Evolutionary conservation across 1,140 invertebrate species (phyloP).

Genomic region (Rhagoletis zephyria): DNA sequence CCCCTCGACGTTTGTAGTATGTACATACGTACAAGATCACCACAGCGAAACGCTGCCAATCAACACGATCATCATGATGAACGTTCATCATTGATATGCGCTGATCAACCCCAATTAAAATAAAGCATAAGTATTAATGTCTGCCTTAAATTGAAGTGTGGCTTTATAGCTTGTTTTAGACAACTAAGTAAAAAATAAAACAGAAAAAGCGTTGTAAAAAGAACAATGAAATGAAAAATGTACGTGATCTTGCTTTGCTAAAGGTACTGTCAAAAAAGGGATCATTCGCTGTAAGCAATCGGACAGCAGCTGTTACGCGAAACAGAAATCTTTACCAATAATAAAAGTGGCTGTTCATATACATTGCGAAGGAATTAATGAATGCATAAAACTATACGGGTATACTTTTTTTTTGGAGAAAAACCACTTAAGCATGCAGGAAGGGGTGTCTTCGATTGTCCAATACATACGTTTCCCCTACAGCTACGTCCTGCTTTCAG

Average conservation of each 20-base stretch:
- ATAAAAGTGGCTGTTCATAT: not conserved
- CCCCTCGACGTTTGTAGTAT: not conserved
- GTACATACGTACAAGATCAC: not conserved
- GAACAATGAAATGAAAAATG: constrained; percentile 23
- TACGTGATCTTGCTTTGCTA: constrained; percentile 34
- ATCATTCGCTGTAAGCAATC: not conserved
- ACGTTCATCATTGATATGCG: constrained; percentile 44
- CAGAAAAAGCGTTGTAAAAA: no score
- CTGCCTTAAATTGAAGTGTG: constrained; percentile 16
- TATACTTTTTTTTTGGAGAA: constrained; percentile 4
- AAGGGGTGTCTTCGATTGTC: not conserved
- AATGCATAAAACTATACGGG: not conserved
- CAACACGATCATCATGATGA: constrained; percentile 28
- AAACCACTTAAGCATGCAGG: constrained; percentile 28
- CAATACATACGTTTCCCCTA: not conserved
- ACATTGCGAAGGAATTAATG: not conserved
- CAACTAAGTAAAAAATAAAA: not conserved
- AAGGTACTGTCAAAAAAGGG: not conserved
- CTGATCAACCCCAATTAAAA: constrained; percentile 41
- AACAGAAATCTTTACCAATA: constrained; percentile 21
- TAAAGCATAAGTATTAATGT: constrained; percentile 25
- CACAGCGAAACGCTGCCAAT: not conserved
- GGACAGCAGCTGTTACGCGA: constrained; percentile 3
- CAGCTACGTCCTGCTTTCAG: not conserved
- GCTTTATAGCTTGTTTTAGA: constrained; percentile 41